These are phyloP conservation scores for Branchellion lobata DNA, from an alignment of 2,888 invertebrate species.

Conservation along the genomic window DNA sequence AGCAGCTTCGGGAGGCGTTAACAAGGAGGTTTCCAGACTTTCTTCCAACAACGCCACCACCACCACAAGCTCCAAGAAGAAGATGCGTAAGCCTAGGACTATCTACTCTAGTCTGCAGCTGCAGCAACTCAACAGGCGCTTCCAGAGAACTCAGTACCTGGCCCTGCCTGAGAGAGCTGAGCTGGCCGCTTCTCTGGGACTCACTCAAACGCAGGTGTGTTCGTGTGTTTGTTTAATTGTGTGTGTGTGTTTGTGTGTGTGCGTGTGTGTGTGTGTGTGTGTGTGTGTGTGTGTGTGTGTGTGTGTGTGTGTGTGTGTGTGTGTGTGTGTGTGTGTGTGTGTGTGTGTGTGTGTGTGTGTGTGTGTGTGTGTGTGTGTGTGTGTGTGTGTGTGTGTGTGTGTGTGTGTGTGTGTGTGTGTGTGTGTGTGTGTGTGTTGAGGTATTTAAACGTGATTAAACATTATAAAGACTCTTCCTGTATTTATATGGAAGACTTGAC, in stretches of 20 bases:
- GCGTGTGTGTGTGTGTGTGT: not conserved
- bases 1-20: not conserved
- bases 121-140: constrained; percentile 94
- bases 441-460: not conserved
- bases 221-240: too few species aligned
- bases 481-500: too few species aligned
- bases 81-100: constrained; percentile 99
- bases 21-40: not conserved
- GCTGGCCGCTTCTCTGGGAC: constrained; percentile 85
- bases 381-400: constrained; percentile 22
- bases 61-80: constrained; percentile 71
- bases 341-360: not conserved
- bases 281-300: too few species aligned
- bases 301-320: too few species aligned
- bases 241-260: too few species aligned
- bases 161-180: constrained; percentile 98
- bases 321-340: too few species aligned
- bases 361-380: constrained; percentile 12
- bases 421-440: constrained; percentile 16
- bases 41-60: not conserved
- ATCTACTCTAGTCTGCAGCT: constrained; percentile 98
- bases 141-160: constrained; percentile 97
- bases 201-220: constrained; percentile 6
- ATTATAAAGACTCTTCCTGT: not conserved
- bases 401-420: constrained; percentile 15